Evolutionary conservation across 1,140 invertebrate species (phyloP), one percentile per base, ranked within the genome.

Genomic region (Halesus radiatus): DNA sequence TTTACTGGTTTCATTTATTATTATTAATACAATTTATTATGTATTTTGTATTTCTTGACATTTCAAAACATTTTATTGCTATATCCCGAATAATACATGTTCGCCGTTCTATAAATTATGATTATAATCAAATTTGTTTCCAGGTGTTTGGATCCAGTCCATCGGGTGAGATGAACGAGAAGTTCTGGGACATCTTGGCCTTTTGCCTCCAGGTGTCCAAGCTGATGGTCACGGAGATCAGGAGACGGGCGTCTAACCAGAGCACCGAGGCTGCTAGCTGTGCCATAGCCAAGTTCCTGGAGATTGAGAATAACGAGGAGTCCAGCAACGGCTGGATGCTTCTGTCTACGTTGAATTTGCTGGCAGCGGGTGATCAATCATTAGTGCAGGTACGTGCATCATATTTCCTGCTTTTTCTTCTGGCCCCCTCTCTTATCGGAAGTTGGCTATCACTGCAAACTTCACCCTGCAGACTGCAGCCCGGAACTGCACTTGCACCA

Each of bases 281-380:
- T 91, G 96, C 97, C 26, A 99, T 99, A 85, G 96, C 97, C 20
- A 96, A 97, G 86, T 99, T 98, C 89, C 90, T 99, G 29, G 97
- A 99, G 89, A 97, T 98, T 84, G 95, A 96, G 86, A 96, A 95
- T 87, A 95, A 93, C 70, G 95, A 98, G 88, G 97, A 98, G 85
- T 95, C 94, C 7, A 98, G 96, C 84, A 98, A 97, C 89, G 98
- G 98, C 18, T 99, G 98, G 98, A 98, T 98, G 94, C 88, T 99
- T 58, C 87, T 99, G 16, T 96, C 95, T 15, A 95, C 97, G 50
- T 89, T 99, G 18, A 99, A 99, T 90, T 89, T 99, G 16, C 91
- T 98, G 72, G 94, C 96, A 76, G 95, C 95, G 80, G 96, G 96
- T 68, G 95, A 96, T 87, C 90, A 93, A 5, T 92, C 93, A 18